Evolutionary conservation across 2,113 vertebrate species (phyloP).

Genomic region (Coregonus clupeaformis): DNA sequence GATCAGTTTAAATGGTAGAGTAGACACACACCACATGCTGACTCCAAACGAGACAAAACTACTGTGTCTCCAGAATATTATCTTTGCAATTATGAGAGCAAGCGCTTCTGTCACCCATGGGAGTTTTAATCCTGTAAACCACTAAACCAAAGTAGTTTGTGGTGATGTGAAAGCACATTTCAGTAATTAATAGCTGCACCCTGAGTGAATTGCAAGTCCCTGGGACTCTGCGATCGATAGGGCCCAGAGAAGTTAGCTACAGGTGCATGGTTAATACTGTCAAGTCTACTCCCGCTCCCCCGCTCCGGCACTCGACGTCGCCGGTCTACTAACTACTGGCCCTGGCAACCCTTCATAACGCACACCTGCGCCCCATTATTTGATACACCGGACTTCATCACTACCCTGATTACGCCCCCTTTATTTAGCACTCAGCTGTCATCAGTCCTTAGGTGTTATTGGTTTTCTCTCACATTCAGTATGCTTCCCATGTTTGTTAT

Average conservation of each 20-base stretch:
- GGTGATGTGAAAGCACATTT: conserved; percentile 32
- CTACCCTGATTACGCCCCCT: too few relatives aligned
- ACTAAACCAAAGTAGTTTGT: conserved; percentile 22
- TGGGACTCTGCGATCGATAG: conserved; percentile 46
- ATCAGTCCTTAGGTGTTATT: too few relatives aligned
- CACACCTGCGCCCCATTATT: conserved; percentile 24
- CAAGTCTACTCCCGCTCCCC: too few relatives aligned
- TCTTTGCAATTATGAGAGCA: conserved; percentile 12
- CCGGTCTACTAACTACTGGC: background rate
- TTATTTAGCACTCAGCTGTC: too few relatives aligned
- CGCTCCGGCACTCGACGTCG: too few relatives aligned
- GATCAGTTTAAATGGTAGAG: background rate
- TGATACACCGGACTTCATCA: too few relatives aligned
- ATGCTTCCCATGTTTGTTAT: too few relatives aligned
- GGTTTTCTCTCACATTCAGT: too few relatives aligned
- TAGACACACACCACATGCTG: background rate
- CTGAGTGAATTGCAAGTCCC: conserved; percentile 16
- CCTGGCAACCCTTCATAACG: background rate
- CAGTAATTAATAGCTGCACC: conserved; percentile 41
- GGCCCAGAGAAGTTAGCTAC: conserved; percentile 34
- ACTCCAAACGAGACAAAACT: background rate
- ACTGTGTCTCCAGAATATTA: conserved; percentile 5
- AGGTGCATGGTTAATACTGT: conserved; percentile 2
- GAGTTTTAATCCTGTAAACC: conserved; percentile 18
- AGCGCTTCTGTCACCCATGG: conserved; percentile 6